Evolutionary conservation across 2,888 invertebrate species (phyloP), one percentile per base, ranked within the genome.

Genomic region (Dorcus hopei): DNA sequence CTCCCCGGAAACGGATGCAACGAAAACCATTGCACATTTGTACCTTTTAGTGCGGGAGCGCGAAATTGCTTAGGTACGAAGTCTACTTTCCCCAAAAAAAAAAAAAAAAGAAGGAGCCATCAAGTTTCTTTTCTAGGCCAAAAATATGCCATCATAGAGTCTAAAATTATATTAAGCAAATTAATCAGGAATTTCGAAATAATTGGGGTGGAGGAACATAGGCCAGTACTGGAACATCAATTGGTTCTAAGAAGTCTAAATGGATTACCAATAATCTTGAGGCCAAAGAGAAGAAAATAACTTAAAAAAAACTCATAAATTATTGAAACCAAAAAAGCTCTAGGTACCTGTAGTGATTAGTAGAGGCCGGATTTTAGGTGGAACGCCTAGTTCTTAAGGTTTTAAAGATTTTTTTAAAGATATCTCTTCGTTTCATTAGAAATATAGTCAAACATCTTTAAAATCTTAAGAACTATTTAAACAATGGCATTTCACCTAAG

Each of bases 31-130:
- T n/a, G 38, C n/a, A 14, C 51, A 5, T 54, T 49, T 8, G 14
- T 51, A 9, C 38, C 40, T 9, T 54, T 58, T 50, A 40, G 50
- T 9, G 42, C 33, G 39, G 54, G 58, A 2, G 50, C 54, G 3
- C 54, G 58, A 45, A 51, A 54, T 43, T 58, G 58, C 43, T 41
- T 58, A 9, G 58, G 58, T 58, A 51, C 50, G 39, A 9, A 14
- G 38, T 8, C 38, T 14, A 9, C 26, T 14, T 9, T 7, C 38
- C n/a, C 4, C 1, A 26, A 26, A 26, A 26, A 26, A 26, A 26
- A 1, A 26, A 26, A 26, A 26, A 26, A 26, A 26, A 26, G 5
- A 7, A 7, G 0, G 26, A 7, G 1, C 7, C 11, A 42, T 8
- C 11, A 42, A 42, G 6, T 42, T 14, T 42, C n/a, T 6, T 3